Conservation (phyloP, 2,797 vertebrate genomes). For the Mormyrus proboscirostris region DNA sequence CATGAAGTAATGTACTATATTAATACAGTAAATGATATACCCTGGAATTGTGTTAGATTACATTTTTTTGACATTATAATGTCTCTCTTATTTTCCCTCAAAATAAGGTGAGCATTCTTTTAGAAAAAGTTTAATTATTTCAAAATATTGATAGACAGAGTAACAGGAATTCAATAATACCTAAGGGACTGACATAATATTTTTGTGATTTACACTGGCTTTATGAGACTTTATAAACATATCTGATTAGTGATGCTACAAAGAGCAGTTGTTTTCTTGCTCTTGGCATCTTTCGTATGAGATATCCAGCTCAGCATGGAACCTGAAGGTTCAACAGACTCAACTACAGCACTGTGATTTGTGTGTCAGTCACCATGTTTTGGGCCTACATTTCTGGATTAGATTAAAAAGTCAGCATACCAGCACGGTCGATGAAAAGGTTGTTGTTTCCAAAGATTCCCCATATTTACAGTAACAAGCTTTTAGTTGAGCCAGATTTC, state of each 20-base stretch:
- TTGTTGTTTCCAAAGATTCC: background rate
- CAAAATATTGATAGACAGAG: background rate
- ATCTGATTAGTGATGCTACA: background rate
- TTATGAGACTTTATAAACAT: background rate
- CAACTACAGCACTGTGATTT: background rate
- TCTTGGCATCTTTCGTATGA: background rate
- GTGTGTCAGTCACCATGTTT: background rate
- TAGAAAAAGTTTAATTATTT: background rate
- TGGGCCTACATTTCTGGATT: background rate
- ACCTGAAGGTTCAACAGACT: background rate
- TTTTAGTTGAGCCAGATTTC: background rate
- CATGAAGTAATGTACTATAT: constrained; percentile 9
- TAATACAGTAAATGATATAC: constrained; percentile 13
- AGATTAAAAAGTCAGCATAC: background rate
- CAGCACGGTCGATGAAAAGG: background rate
- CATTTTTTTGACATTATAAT: background rate
- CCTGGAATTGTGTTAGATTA: background rate
- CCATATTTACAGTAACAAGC: background rate
- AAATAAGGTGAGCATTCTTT: background rate
- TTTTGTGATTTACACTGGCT: background rate
- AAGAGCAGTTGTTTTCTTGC: background rate
- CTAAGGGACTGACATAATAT: background rate
- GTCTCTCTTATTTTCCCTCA: background rate
- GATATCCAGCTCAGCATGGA: background rate
- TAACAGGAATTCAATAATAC: background rate